Percentiles rank a stretch among this genome's conserved stretches.
Evolutionary conservation across 30 jellyfish, hydroid and myxozoan genomes (phyloP).

Genomic region (Pseudorhiza aurosa): DNA sequence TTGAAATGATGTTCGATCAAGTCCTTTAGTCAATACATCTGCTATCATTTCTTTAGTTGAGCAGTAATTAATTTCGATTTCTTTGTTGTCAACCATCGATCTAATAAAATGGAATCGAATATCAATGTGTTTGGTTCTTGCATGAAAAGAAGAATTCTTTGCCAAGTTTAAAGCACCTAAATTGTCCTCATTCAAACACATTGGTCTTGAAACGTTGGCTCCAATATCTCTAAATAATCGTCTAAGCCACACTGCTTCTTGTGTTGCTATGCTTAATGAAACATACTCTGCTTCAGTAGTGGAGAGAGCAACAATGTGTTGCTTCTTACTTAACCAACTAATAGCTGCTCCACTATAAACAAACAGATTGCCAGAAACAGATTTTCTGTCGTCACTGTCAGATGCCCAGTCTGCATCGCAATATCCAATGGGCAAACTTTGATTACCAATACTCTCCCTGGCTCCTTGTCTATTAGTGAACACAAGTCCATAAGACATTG

Average conservation of each 20-base stretch:
- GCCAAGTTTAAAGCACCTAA: conserved; percentile 8
- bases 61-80: neutral
- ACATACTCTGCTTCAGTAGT: conserved; percentile 49
- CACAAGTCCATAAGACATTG: conserved; percentile 2
- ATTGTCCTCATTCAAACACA: conserved; percentile 4
- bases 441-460: conserved; percentile 1
- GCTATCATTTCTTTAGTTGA: conserved; percentile 3
- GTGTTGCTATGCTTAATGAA: conserved; percentile 36
- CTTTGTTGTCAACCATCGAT: neutral
- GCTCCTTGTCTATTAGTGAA: neutral
- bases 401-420: conserved; percentile 49
- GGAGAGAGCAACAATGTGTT: conserved; percentile 31
- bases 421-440: neutral
- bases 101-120: conserved; percentile 10
- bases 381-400: conserved; percentile 14
- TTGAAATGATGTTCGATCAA: conserved; percentile 1
- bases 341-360: conserved; percentile 19
- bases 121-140: conserved; percentile 21
- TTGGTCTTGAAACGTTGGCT: neutral
- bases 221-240: neutral
- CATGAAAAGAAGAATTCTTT: neutral
- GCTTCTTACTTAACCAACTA: conserved; percentile 27
- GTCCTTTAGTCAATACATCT: conserved; percentile 13
- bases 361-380: conserved; percentile 24
- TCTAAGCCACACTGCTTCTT: conserved; percentile 48